Evolutionary conservation across 2,113 vertebrate species (phyloP), one percentile per base, ranked within the genome.

Genomic region (Podarcis muralis): DNA sequence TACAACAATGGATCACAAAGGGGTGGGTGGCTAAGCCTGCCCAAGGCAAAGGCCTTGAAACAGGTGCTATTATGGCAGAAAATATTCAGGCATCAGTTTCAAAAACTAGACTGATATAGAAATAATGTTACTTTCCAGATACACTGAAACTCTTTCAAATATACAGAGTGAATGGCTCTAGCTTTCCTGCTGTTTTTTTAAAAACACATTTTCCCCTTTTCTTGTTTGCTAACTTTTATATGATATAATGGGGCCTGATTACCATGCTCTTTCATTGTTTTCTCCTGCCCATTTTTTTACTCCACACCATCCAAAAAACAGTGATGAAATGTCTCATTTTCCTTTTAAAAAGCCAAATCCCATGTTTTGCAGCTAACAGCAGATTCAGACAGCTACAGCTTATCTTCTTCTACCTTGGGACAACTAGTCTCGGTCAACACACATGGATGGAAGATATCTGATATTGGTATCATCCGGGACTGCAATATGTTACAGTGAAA

Each of bases 1-100:
- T 83, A 30, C 43, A 37, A 83, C 16, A 62, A 25, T 4, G 0
- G 11, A 0, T 53, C 13, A 3, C 13, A 30, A 59, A 9, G 0
- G 43, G 6, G 62, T 15, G 80, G 48, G 1, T 5, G 53, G 27
- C 6, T 37, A 22, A n/a, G 32, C 18, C 66, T 66, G 40, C 30
- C 59, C 83, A 35, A 83, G 12, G 15, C 84, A 12, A 32, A 40
- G 25, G 81, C 62, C 66, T 88, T 80, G n/a, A 9, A 9, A 22
- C n/a, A 72, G 84, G 92, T 43, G 77, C 78, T 69, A 69, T 82
- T n/a, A 72, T 43, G 57, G 16, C 2, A 68, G 62, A 88, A 88
- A 48, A 83, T 72, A 81, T 62, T 87, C 86, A 87, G 32, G 37
- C 16, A 48, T 30, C 32, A 53, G 30, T 72, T 66, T 12, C 0